Conservation (phyloP, 2,113 vertebrate species). For the Galbula dea region DNA sequence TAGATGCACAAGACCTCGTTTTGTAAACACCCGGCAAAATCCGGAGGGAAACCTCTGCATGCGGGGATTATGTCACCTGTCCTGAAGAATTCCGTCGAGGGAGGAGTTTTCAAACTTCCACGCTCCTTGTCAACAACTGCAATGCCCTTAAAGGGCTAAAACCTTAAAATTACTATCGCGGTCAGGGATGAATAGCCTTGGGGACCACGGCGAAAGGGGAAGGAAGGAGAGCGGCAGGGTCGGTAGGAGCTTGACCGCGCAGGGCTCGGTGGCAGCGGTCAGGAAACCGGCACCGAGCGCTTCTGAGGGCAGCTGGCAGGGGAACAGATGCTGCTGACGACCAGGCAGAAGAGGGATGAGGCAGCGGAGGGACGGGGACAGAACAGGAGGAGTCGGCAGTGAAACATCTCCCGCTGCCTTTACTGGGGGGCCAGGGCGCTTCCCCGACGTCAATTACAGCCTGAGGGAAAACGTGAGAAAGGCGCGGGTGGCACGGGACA, state of each 20-base stretch:
- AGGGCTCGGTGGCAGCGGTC: background rate
- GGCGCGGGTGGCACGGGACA: background rate
- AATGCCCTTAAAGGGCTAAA: background rate
- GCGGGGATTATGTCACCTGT: background rate
- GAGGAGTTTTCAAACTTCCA: background rate
- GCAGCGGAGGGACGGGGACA: background rate
- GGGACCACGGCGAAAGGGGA: background rate
- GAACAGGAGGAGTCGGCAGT: background rate
- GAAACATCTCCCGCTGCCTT: background rate
- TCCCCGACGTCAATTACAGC: background rate
- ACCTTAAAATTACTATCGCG: rapidly evolving
- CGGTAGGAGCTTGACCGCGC: background rate
- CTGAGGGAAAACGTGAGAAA: background rate
- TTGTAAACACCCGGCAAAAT: background rate
- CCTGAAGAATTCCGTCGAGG: background rate
- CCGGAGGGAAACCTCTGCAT: background rate
- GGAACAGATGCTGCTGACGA: background rate
- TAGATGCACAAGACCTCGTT: background rate
- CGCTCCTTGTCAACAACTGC: background rate
- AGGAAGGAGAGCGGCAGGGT: background rate
- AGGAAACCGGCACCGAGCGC: background rate
- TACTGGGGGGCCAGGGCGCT: background rate
- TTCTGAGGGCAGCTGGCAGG: background rate
- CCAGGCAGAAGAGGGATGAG: background rate
- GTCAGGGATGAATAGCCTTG: rapidly evolving